phyloP scores from a whole-genome alignment of 2,113 vertebrate genomes.

The Alectura lathami region DNA sequence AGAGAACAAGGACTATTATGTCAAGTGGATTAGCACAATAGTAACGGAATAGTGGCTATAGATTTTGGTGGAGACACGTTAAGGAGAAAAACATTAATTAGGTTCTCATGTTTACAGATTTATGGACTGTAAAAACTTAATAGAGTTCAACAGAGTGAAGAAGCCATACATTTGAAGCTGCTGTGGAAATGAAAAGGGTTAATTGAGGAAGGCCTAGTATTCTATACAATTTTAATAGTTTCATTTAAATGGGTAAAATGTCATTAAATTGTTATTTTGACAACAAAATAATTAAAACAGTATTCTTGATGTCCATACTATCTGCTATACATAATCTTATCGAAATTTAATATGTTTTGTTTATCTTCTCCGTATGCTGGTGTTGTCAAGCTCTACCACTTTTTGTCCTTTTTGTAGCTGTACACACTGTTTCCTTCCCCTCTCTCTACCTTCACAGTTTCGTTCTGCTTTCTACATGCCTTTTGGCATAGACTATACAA shows the following conservation, averaged over 20 bases:
- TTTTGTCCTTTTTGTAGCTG: not conserved
- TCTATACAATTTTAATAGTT: not conserved
- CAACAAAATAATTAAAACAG: not conserved
- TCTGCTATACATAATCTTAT: not conserved
- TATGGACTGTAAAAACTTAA: not conserved
- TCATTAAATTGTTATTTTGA: not conserved
- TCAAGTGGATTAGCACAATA: not conserved
- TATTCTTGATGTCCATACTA: not conserved
- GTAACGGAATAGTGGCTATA: not conserved
- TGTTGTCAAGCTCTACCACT: not conserved
- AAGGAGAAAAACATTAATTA: not conserved
- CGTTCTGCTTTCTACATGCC: not conserved
- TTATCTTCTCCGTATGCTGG: not conserved
- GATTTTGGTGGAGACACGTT: not conserved
- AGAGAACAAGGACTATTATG: not conserved
- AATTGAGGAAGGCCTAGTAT: not conserved
- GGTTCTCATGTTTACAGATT: constrained; percentile 16
- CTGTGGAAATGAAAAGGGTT: not conserved
- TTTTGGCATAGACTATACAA: not conserved
- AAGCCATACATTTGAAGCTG: not conserved
- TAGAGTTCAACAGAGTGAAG: not conserved
- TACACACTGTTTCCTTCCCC: not conserved
- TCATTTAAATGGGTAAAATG: not conserved
- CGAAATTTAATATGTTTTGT: not conserved
- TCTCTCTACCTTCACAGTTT: not conserved